Evolutionary conservation across 64 coral and sea anemone species (phyloP).

Genomic region (Pachyseris speciosa): DNA sequence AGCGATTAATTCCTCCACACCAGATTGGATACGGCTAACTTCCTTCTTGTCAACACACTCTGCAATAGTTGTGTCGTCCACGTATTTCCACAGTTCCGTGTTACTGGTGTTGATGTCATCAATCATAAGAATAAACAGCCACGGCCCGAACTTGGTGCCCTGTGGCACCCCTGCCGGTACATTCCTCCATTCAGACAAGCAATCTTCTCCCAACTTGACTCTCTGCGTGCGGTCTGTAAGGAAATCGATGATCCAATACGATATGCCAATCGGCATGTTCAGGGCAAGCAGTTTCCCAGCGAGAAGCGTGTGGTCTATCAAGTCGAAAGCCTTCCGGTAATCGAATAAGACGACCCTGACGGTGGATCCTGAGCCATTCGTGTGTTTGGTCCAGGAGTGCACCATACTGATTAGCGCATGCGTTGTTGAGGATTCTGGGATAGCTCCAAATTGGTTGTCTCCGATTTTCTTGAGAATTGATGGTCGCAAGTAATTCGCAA

Average conservation of each 20-base stretch:
- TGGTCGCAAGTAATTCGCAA: background rate
- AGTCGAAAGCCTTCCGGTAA: background rate
- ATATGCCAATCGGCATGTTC: no score
- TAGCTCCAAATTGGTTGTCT: no score
- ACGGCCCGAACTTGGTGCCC: constrained; percentile 23
- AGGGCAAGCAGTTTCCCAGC: background rate
- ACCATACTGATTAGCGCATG: no score
- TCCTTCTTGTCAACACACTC: constrained; percentile 26
- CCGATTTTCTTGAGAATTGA: no score
- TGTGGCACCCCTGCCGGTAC: constrained; percentile 22
- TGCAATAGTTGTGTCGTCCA: constrained; percentile 39
- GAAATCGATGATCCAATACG: no score
- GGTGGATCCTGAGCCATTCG: background rate
- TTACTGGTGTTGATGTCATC: constrained; percentile 20
- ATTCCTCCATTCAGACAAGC: constrained; percentile 5
- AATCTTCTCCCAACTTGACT: no score
- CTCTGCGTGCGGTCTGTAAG: no score
- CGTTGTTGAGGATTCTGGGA: no score
- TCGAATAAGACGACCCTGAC: background rate
- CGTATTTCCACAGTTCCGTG: constrained; percentile 8
- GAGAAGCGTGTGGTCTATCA: background rate
- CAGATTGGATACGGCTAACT: background rate
- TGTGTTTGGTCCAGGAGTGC: no score
- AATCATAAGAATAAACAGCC: constrained; percentile 32
- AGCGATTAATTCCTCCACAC: background rate